Base-by-base conservation (phyloP, 2,113 vertebrate species). In the Notothenia coriiceps region DNA sequence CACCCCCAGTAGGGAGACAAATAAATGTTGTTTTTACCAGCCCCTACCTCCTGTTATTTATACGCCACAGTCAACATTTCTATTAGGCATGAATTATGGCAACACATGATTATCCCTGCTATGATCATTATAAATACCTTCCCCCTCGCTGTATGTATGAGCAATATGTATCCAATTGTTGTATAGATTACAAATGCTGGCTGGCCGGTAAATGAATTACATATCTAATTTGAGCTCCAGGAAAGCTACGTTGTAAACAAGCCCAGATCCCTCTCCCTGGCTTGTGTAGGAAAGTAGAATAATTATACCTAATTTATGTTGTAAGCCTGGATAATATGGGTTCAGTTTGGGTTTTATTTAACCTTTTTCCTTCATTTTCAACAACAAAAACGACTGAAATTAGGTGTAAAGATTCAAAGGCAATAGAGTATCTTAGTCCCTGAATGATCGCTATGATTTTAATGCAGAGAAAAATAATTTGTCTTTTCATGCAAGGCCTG, bases 21-120 rank as follows among this genome's bases (percentile, higher is more conserved):
- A 89, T 91, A 90, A 89, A 90, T 79, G 77, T 87, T 88, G 60
- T 82, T 71, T 79, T 82, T 87, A 86, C 70, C 89, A 75, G 62
- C 56, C 80, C 54, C 80, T 51, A 59, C 80, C 25, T 68, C 66
- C 80, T 84, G 72, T 82, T 80, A 91, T 92, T 90, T 65, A 74
- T 84, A 66, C 17, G 43, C 40, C 20, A 51, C 61, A 77, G 49
- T 85, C 80, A 85, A 85, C 72, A 77, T 89, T 89, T 86, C 67
- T 79, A 86, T 84, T 88, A 84, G 67, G 54, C 33, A 8, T 85
- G 62, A 90, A 63, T 74, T 78, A 91, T 87, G 82, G 70, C 63
- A 80, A 79, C 85, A 91, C 83, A 92, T 89, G 60, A 87, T 83
- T 80, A 82, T 80, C 80, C 80, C 85, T 68, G 70, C 67, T 62